Percentiles rank a stretch among this genome's conserved stretches.
Conservation (phyloP, 2,888 invertebrate species). For the Tanaodytes sp. region DNA sequence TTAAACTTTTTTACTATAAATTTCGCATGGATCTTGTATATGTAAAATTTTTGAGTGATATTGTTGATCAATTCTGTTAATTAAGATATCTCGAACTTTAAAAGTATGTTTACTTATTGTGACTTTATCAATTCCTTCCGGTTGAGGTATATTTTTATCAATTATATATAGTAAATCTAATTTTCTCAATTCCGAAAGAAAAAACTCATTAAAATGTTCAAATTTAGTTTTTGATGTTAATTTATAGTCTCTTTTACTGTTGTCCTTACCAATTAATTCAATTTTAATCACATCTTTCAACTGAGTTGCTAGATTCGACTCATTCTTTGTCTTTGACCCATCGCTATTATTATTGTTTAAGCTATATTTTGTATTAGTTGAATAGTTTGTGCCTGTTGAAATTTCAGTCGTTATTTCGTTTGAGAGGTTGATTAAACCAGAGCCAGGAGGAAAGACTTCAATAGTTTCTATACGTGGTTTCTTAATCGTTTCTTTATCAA, state of each 20-base stretch:
- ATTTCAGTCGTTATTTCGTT: too few relatives aligned
- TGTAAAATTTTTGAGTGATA: neutral
- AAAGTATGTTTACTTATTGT: neutral
- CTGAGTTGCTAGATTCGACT: too few relatives aligned
- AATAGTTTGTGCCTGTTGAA: too few relatives aligned
- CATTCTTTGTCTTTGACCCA: too few relatives aligned
- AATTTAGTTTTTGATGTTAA: neutral
- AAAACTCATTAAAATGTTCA: slow-evolving; percentile 6
- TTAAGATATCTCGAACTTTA: slow-evolving; percentile 1
- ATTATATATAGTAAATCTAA: neutral
- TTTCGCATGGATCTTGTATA: neutral
- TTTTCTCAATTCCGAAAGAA: neutral
- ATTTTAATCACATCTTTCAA: neutral
- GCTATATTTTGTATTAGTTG: too few relatives aligned
- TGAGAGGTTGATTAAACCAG: too few relatives aligned
- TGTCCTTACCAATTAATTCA: slow-evolving; percentile 2
- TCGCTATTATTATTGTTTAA: too few relatives aligned
- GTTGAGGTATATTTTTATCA: too few relatives aligned
- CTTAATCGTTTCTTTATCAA: too few relatives aligned
- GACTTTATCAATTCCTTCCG: too few relatives aligned
- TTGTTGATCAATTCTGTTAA: neutral
- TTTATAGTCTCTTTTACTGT: neutral
- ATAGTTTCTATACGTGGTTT: too few relatives aligned
- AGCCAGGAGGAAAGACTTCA: too few relatives aligned
- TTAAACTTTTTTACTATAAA: slow-evolving; percentile 2